These are phyloP conservation scores for Danionella cerebrum DNA, from an alignment of 2,113 vertebrate genomes.

Conservation along the genomic window DNA sequence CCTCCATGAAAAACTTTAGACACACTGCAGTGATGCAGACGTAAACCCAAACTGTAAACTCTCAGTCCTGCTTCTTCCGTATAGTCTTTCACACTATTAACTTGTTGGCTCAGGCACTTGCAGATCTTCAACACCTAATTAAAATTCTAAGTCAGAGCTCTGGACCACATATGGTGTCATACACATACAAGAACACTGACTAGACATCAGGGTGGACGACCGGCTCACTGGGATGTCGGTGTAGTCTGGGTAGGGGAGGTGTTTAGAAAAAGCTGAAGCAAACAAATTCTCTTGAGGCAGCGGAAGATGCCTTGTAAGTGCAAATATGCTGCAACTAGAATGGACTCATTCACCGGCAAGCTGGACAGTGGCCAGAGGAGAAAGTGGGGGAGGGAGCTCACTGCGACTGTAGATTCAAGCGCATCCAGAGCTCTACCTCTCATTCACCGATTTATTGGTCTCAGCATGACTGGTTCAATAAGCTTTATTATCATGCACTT, in stretches of 20 bases:
- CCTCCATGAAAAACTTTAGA: too few species aligned
- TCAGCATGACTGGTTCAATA: constrained; percentile 5
- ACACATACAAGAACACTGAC: background rate
- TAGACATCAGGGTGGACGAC: background rate
- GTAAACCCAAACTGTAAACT: background rate
- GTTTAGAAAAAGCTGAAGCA: background rate
- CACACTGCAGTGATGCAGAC: too few species aligned
- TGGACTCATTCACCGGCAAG: background rate
- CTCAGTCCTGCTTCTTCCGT: too few species aligned
- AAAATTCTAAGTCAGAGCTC: constrained; percentile 7
- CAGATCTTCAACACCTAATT: constrained; percentile 1
- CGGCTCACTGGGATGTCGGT: background rate
- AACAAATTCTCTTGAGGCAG: background rate
- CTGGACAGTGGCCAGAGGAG: background rate
- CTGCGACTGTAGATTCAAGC: constrained; percentile 27
- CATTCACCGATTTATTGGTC: constrained; percentile 11
- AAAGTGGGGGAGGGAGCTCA: background rate
- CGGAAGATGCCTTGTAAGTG: background rate
- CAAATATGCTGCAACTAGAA: background rate
- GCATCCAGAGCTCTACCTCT: background rate
- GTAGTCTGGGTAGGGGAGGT: background rate
- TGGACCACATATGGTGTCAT: background rate
- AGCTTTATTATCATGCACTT: constrained; percentile 10
- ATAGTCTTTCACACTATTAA: constrained; percentile 18
- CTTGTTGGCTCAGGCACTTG: background rate